phyloP scores from a whole-genome alignment of 2,113 vertebrate genomes.

The Hippolais icterina region DNA sequence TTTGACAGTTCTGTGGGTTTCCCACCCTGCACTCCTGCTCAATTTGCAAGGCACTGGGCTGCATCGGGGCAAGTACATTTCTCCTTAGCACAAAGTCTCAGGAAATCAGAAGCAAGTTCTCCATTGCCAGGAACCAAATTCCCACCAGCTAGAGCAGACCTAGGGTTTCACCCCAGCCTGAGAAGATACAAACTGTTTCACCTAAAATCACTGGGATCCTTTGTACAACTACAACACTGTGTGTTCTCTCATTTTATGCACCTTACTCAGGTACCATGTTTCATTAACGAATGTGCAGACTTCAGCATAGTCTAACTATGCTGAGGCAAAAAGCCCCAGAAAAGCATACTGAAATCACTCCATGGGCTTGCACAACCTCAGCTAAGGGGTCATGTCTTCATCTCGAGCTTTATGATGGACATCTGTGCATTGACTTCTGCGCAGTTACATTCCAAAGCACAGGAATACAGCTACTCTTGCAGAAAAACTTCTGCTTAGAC shows the following conservation, averaged over 20 bases:
- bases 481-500: not conserved
- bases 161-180: not conserved
- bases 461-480: not conserved
- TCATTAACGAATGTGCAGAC: not conserved
- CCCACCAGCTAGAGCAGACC: not conserved
- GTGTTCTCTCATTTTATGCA: not conserved
- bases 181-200: not conserved
- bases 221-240: not conserved
- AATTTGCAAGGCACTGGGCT: not conserved
- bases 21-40: not conserved
- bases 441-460: not conserved
- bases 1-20: not conserved
- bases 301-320: not conserved
- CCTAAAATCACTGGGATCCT: not conserved
- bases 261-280: not conserved
- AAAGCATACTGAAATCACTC: not conserved
- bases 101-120: not conserved
- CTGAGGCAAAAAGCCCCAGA: not conserved
- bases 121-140: not conserved
- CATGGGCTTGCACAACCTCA: not conserved
- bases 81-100: not conserved
- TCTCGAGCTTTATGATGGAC: not conserved
- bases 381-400: not conserved
- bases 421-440: not conserved
- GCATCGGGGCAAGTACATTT: accelerated